Percentiles rank a stretch among this genome's conserved stretches.
phyloP scores from a whole-genome alignment of 2,888 invertebrate species.

The Lingula anatina region DNA sequence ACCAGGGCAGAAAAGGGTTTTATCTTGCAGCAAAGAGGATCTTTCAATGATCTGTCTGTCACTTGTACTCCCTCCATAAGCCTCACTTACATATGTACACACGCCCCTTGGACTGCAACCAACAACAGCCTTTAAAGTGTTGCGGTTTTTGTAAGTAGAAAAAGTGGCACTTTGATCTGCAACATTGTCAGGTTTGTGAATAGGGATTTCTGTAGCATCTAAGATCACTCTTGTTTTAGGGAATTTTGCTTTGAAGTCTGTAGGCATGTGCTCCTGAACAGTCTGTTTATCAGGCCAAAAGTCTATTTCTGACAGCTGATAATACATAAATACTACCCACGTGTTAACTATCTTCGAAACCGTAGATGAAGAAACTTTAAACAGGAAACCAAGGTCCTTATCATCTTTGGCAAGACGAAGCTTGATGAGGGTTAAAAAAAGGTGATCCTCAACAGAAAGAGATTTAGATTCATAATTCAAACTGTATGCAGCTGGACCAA shows the following conservation, averaged over 20 bases:
- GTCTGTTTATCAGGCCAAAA: constrained; percentile 13
- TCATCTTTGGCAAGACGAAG: constrained; percentile 14
- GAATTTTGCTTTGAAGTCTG: constrained; percentile 13
- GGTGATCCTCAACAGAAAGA: constrained; percentile 9
- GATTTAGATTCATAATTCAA: constrained; percentile 2
- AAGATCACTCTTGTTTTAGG: constrained; percentile 16
- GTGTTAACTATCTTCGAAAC: constrained; percentile 12
- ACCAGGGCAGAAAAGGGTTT: neutral
- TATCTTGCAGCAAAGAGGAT: neutral
- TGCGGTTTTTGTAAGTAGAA: constrained; percentile 18
- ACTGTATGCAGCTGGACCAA: constrained; percentile 4
- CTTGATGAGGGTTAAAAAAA: constrained; percentile 16
- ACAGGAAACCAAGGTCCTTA: constrained; percentile 12
- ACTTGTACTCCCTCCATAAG: constrained; percentile 6
- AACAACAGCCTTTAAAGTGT: constrained; percentile 17
- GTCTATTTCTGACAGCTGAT: constrained; percentile 15
- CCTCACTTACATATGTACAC: constrained; percentile 8
- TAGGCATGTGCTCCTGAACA: constrained; percentile 12
- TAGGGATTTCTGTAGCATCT: constrained; percentile 20
- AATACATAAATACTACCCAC: constrained; percentile 17
- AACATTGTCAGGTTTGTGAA: constrained; percentile 16
- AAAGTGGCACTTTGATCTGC: constrained; percentile 14
- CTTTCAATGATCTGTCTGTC: constrained; percentile 9
- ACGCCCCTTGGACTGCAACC: constrained; percentile 12
- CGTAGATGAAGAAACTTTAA: constrained; percentile 8